These are phyloP conservation scores for Idaea biselata DNA, from an alignment of 2,888 invertebrate species.

Conservation along the genomic window DNA sequence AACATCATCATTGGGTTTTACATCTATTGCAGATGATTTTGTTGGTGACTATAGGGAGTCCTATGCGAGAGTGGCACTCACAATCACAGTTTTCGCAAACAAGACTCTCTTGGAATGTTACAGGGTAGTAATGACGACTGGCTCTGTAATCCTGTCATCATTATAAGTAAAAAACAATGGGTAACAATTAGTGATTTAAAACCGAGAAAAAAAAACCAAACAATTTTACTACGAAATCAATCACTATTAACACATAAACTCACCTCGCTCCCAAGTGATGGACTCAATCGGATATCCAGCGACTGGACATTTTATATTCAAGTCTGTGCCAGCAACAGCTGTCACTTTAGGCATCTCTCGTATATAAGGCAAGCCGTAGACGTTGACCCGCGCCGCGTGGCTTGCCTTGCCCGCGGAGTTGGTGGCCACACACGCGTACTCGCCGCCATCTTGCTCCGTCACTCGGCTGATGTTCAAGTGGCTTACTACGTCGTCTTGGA, in stretches of 20 bases:
- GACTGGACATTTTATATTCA: constrained; percentile 93
- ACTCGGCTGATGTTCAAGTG: constrained; percentile 94
- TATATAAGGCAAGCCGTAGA: constrained; percentile 92
- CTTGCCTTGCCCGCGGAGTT: constrained; percentile 90
- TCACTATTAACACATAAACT: constrained; percentile 32
- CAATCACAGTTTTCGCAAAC: too few relatives aligned
- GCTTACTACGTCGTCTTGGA: constrained; percentile 95
- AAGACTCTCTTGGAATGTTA: too few relatives aligned
- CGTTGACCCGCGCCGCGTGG: constrained; percentile 92
- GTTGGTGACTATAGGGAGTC: too few relatives aligned
- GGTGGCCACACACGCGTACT: constrained; percentile 91
- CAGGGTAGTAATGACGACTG: too few relatives aligned
- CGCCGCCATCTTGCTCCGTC: constrained; percentile 94
- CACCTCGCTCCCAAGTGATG: constrained; percentile 94
- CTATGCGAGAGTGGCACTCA: too few relatives aligned
- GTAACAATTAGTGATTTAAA: too few relatives aligned
- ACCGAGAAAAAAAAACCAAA: too few relatives aligned
- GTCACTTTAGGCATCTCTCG: constrained; percentile 93
- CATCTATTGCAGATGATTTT: too few relatives aligned
- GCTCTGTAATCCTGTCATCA: too few relatives aligned
- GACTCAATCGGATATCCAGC: constrained; percentile 94
- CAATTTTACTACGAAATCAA: background rate
- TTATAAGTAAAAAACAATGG: too few relatives aligned
- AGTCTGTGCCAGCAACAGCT: constrained; percentile 90
- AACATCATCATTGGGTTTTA: too few relatives aligned